These are phyloP conservation scores for Isurus oxyrinchus DNA, from an alignment of 2,113 vertebrate species.

Conservation along the genomic window DNA sequence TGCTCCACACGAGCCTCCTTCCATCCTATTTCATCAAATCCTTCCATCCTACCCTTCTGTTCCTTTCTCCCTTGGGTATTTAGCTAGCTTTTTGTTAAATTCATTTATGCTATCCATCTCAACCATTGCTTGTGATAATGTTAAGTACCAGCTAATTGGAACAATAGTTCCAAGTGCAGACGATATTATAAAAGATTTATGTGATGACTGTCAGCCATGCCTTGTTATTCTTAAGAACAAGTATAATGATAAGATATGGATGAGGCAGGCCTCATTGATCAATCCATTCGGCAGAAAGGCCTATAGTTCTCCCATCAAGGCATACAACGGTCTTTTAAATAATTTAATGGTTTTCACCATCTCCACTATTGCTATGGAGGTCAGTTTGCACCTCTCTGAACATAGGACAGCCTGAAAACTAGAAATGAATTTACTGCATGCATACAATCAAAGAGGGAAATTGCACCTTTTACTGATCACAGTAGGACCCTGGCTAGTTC, in stretches of 20 bases:
- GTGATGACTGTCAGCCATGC: neutral
- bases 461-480: neutral
- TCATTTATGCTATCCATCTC: neutral
- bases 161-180: neutral
- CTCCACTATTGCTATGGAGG: neutral
- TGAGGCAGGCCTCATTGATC: neutral
- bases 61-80: neutral
- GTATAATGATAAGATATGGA: neutral
- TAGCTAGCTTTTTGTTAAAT: neutral
- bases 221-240: neutral
- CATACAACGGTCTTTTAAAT: neutral
- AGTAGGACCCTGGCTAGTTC: neutral
- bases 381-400: neutral
- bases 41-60: too few species aligned
- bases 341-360: neutral
- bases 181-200: neutral
- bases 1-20: neutral
- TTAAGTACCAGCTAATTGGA: neutral
- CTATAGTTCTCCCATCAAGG: neutral
- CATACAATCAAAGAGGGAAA: too few species aligned
- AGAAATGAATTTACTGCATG: neutral
- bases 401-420: neutral
- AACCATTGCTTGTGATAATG: neutral
- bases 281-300: neutral
- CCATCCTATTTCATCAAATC: neutral